Evolutionary conservation across 2,113 vertebrate genomes (phyloP).

Genomic region (Siniperca knerii): DNA sequence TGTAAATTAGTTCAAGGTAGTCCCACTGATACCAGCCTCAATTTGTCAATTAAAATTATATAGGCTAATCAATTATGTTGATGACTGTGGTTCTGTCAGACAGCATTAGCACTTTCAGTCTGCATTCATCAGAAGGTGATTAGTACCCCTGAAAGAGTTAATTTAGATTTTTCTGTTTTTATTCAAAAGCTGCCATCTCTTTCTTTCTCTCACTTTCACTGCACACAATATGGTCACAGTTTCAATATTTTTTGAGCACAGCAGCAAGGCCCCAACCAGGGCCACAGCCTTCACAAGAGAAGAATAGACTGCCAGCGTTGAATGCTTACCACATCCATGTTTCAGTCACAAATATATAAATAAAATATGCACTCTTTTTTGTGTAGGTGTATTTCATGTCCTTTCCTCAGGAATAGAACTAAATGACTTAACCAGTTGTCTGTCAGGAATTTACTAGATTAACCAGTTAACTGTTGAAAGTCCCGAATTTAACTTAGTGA

Average conservation of each 20-base stretch:
- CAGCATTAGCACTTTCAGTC: background rate
- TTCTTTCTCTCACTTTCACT: background rate
- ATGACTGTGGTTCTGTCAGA: background rate
- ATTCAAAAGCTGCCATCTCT: background rate
- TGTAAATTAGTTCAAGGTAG: background rate
- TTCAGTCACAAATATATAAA: background rate
- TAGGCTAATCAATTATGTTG: slow-evolving; percentile 6
- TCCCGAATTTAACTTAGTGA: no score
- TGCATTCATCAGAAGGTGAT: slow-evolving; percentile 12
- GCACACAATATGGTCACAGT: background rate
- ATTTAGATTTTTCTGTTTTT: background rate
- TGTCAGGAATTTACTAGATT: background rate
- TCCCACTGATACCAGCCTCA: slow-evolving; percentile 7
- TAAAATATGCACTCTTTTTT: background rate
- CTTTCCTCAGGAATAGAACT: background rate
- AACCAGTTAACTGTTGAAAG: background rate
- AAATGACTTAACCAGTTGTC: background rate
- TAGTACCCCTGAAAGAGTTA: background rate
- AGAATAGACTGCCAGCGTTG: background rate
- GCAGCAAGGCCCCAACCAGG: background rate
- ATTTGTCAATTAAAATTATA: background rate
- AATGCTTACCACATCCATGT: background rate
- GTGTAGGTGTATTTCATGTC: background rate
- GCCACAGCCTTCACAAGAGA: background rate
- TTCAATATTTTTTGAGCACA: background rate